phyloP scores from a whole-genome alignment of 2,113 vertebrate species.

The Struthidea cinerea region DNA sequence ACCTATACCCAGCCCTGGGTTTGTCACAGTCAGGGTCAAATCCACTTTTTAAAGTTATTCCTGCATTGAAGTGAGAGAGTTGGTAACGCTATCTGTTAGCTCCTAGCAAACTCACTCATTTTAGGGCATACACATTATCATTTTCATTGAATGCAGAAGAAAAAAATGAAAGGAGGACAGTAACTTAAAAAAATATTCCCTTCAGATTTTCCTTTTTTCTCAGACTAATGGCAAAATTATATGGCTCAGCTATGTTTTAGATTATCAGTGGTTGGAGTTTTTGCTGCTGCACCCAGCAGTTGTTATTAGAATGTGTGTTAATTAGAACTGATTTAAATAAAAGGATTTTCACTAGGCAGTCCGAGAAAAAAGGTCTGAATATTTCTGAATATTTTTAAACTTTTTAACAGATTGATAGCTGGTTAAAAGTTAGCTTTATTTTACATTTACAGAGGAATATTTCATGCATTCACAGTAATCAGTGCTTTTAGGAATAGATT shows the following conservation, averaged over 20 bases:
- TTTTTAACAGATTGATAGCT: neutral
- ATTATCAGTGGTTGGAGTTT: neutral
- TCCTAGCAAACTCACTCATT: neutral
- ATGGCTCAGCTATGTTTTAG: neutral
- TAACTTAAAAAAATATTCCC: neutral
- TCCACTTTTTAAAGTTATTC: neutral
- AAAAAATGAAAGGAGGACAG: neutral
- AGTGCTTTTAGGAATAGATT: neutral
- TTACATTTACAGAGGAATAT: neutral
- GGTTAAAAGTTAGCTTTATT: neutral
- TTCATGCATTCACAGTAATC: neutral
- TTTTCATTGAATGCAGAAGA: neutral
- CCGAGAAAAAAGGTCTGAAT: neutral
- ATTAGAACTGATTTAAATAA: slow-evolving; percentile 9
- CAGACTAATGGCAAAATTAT: neutral
- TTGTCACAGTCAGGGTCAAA: neutral
- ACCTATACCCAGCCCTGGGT: neutral
- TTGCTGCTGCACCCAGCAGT: neutral
- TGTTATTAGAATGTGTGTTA: neutral
- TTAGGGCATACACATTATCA: neutral
- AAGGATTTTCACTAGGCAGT: neutral
- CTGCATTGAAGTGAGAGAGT: neutral
- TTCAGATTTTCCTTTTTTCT: slow-evolving; percentile 1
- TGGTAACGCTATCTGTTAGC: neutral
- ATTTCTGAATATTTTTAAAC: neutral